Evolutionary conservation across 2,113 vertebrate species (phyloP).

Genomic region (Amblyopsis rosae): DNA sequence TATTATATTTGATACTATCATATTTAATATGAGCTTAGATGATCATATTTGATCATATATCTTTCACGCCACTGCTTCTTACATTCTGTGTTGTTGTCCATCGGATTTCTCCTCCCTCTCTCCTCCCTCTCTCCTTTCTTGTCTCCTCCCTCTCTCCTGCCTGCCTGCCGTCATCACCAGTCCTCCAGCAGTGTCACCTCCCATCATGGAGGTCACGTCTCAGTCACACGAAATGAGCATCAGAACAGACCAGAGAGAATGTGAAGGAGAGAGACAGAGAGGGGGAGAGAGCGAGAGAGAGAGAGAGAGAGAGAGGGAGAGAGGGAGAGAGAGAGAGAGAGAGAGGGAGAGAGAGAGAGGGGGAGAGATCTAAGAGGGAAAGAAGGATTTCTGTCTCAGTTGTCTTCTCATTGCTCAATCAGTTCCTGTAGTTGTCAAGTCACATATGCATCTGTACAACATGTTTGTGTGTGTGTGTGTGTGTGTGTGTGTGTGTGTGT

Average conservation of each 20-base stretch:
- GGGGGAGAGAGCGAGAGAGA: constrained; percentile 6
- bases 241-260: constrained; percentile 23
- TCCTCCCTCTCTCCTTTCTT: not conserved
- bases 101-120: too few relatives aligned
- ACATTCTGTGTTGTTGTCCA: too few relatives aligned
- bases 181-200: constrained; percentile 32
- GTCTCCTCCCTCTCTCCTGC: constrained; percentile 2
- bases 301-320: not conserved
- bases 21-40: too few relatives aligned
- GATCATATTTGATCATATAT: too few relatives aligned
- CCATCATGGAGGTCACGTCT: constrained; percentile 44
- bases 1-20: too few relatives aligned
- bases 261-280: not conserved
- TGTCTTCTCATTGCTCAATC: constrained; percentile 68
- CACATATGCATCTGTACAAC: constrained; percentile 1
- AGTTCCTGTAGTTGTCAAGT: constrained; percentile 58
- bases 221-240: constrained; percentile 63
- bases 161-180: constrained; percentile 3
- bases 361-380: constrained; percentile 25
- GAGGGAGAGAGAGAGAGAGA: constrained; percentile 13
- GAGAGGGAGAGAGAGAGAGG: constrained; percentile 22
- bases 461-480: constrained; percentile 6
- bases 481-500: constrained; percentile 19
- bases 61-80: too few relatives aligned
- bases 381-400: constrained; percentile 61